Base-by-base conservation (phyloP, 1,140 invertebrate species). In the Brachionus sp. region DNA sequence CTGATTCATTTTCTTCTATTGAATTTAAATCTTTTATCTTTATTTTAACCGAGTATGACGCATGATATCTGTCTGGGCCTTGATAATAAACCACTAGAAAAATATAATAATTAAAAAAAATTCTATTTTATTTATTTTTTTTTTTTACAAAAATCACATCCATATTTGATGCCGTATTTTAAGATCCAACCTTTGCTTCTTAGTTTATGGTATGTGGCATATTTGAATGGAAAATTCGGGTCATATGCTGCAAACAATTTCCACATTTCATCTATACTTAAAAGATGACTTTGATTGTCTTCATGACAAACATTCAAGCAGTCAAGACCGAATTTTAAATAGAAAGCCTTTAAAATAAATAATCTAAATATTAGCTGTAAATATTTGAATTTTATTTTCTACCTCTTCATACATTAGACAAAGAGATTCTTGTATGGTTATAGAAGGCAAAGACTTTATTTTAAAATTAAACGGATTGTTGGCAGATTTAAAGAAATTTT, bases 151-250 rank as follows among this genome's bases (percentile, higher is more conserved):
- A 33, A 82, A 70, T 82, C 66, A 23, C 80, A 82, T 19, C 80
- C 80, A 68, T 66, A 82, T 82, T 82, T 82, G 42, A 82, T 46
- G 3, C 80, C 80, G n/a, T 37, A 82, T 82, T 82, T 82, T 23
- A 70, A 6, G 13, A 82, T 23, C 80, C 80, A 82, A 5, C 80
- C 80, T 66, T 44, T 82, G 16, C 62, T 70, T 23, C 80, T 66
- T 10, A 82, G 57, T 19, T 82, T 44, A 35, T 82, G 57, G 42
- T 82, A 82, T 50, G 66, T 33, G 10, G 80, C 80, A 50, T 82
- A 82, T 68, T 82, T 82, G 13, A 82, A 66, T 44, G 80, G 35
- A 82, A 82, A 82, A 50, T 5, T 13, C 23, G 13, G 4, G 25
- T 82, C 80, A 29, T 23, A 42, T 19, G 23, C 25, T 4, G 12